Base-by-base conservation (phyloP, 2,797 vertebrate genomes). In the Cirrhinus molitorella region DNA sequence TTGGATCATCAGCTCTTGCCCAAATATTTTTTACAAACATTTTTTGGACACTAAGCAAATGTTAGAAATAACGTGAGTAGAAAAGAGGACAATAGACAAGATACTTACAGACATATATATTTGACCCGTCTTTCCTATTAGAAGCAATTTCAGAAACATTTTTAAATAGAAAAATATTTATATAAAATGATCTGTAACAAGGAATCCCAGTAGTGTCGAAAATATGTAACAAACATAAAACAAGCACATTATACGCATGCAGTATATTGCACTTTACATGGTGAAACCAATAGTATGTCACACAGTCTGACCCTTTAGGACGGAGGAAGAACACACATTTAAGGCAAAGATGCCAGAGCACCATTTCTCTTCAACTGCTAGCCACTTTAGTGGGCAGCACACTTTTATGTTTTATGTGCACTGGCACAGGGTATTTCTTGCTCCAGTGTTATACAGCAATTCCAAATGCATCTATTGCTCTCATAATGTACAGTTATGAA, bases 141-240 rank as follows among this genome's bases (percentile, higher is more conserved):
- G 6, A n/a, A 68, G 16, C 13, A 12, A 55, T 43, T 55, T n/a
- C 13, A 37, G n/a, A 68, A 79, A 28, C 40, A 6, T 7, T 45
- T 47, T 12, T 0, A 0, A 72, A 72, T 34, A 63, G 14, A 65
- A 72, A 80, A 63, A 23, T 19, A 3, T 23, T 81, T 72, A n/a
- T n/a, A n/a, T 59, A 81, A 59, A 31, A 57, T 21, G 68, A 8
- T 3, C 14, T 34, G 61, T 63, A 81, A 81, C 79, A 63, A 23
- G 12, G 6, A 59, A 59, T 34, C 25, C 53, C 25, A 71, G 34
- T 12, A 31, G 13, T 59, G 51, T 31, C 34, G 5, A 80, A 70
- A 68, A 65, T 14, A 57, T 59, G 23, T 47, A 71, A 61, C 23
- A 63, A 59, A 43, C 61, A 59, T 59, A 61, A 51, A 79, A 67